Evolutionary conservation across 2,888 invertebrate species (phyloP), one percentile per base, ranked within the genome.

Genomic region (Limenitis camilla): DNA sequence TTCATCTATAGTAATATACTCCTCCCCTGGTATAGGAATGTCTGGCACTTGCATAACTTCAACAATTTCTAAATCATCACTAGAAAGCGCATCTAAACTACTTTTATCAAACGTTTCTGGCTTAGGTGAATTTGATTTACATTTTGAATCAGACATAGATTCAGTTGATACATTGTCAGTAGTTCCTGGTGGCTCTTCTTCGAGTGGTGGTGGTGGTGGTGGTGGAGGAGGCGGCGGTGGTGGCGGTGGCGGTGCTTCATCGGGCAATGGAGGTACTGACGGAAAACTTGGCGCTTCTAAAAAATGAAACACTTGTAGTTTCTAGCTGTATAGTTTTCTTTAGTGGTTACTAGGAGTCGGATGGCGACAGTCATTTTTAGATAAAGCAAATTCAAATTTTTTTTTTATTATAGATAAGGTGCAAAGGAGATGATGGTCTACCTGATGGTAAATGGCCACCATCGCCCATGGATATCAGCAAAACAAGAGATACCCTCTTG

Each of bases 261-360:
- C 87, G 0, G 88, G 88, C 4, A 88, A 66, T 0, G 87, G 86
- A 0, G 88, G 88, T 5, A 81, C 76, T 1, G 80, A 82, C 2
- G 85, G 81, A 54, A 87, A 87, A 29, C 68, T 78, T 31, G 71
- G 63, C 28, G 61, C 58, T 64, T 85, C 86, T 86, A 72, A n/a
- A n/a, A n/a, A n/a, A n/a, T n/a, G n/a, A n/a, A n/a, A n/a, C n/a
- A n/a, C n/a, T n/a, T n/a, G n/a, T n/a, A n/a, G n/a, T n/a, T n/a
- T n/a, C n/a, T n/a, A n/a, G n/a, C n/a, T n/a, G n/a, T n/a, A n/a
- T n/a, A n/a, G n/a, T n/a, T n/a, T n/a, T n/a, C n/a, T n/a, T n/a
- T n/a, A n/a, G n/a, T n/a, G n/a, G n/a, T n/a, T n/a, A n/a, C n/a
- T n/a, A n/a, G n/a, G n/a, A n/a, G n/a, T n/a, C n/a, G n/a, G n/a